phyloP scores from a whole-genome alignment of 2,888 invertebrate species.

The Coelopa pilipes region DNA sequence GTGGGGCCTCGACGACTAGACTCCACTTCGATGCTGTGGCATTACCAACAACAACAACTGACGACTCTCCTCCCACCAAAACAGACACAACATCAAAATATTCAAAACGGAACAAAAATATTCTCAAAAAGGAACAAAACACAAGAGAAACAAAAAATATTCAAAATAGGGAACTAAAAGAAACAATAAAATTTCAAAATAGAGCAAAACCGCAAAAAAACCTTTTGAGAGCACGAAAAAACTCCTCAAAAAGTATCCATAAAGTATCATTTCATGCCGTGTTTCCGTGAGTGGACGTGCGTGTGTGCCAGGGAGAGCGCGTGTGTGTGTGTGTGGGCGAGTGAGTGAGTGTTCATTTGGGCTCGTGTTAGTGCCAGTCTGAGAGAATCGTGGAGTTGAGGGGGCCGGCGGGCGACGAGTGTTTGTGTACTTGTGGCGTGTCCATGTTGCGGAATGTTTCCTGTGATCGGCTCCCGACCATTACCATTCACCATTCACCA shows the following conservation, averaged over 20 bases:
- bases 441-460: constrained; percentile 19
- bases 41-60: too few species aligned
- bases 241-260: constrained; percentile 27
- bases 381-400: too few species aligned
- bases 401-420: neutral
- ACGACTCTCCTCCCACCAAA: neutral
- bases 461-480: constrained; percentile 18
- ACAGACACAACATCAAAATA: neutral
- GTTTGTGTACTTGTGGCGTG: constrained; percentile 13
- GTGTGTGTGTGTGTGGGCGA: too few species aligned
- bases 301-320: too few species aligned
- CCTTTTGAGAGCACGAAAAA: constrained; percentile 3
- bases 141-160: neutral
- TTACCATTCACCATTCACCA: too few species aligned
- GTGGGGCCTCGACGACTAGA: too few species aligned
- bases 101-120: neutral
- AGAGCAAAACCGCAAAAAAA: constrained; percentile 1
- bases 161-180: too few species aligned
- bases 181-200: too few species aligned
- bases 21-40: too few species aligned
- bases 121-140: neutral
- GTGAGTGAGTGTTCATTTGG: neutral
- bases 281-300: neutral
- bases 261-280: constrained; percentile 29
- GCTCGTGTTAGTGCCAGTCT: neutral